Evolutionary conservation across 2,888 invertebrate species (phyloP).

Genomic region (Dione juno): DNA sequence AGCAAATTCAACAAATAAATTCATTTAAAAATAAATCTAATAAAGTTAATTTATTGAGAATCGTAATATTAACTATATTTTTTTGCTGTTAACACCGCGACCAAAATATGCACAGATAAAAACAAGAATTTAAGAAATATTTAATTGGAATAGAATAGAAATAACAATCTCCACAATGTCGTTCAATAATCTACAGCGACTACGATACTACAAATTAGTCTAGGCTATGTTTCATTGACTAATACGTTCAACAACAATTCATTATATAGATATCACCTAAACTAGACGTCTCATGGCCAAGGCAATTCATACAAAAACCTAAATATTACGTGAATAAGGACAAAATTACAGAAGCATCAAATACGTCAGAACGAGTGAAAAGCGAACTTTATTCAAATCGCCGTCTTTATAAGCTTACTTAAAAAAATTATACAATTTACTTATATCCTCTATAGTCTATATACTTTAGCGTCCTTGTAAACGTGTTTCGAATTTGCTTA

Average conservation of each 20-base stretch:
- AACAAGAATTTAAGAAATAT: slow-evolving; percentile 9
- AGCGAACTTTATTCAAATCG: slow-evolving; percentile 36
- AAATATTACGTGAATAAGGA: slow-evolving; percentile 32
- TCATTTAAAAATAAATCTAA: slow-evolving; percentile 29
- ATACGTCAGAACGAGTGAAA: slow-evolving; percentile 37
- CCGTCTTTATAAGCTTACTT: slow-evolving; percentile 36
- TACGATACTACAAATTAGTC: slow-evolving; percentile 51
- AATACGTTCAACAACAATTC: slow-evolving; percentile 53
- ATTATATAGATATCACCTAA: slow-evolving; percentile 46
- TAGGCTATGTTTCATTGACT: slow-evolving; percentile 51
- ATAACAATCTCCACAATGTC: slow-evolving; percentile 41
- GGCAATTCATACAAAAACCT: slow-evolving; percentile 47
- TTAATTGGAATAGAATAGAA: slow-evolving; percentile 22
- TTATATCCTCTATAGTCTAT: slow-evolving; percentile 10
- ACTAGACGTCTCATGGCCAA: slow-evolving; percentile 46
- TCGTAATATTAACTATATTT: slow-evolving; percentile 31
- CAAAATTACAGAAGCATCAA: slow-evolving; percentile 39
- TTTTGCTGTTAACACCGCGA: slow-evolving; percentile 19
- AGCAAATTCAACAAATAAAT: slow-evolving; percentile 49
- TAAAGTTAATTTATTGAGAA: slow-evolving; percentile 20
- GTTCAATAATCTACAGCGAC: slow-evolving; percentile 47
- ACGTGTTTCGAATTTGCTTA: slow-evolving; percentile 52
- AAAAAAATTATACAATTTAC: slow-evolving; percentile 11
- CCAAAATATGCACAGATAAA: slow-evolving; percentile 13
- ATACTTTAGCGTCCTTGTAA: slow-evolving; percentile 7